These are phyloP conservation scores for Notodonta ziczac DNA, from an alignment of 2,888 invertebrate genomes.

Conservation along the genomic window DNA sequence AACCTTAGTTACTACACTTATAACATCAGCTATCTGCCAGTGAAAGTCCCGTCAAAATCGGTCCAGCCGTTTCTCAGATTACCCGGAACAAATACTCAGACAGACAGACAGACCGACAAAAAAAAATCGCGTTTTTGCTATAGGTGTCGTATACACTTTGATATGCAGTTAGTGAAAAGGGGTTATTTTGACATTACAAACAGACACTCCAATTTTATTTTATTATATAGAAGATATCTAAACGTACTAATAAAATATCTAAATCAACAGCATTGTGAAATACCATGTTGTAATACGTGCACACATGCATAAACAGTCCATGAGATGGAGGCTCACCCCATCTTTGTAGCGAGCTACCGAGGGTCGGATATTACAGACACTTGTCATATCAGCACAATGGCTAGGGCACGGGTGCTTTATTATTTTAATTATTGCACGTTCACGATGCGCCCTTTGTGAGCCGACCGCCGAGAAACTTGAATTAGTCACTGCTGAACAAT, in stretches of 20 bases:
- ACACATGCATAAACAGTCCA: conserved; percentile 13
- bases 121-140: too few species aligned
- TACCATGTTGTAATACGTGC: conserved; percentile 17
- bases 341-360: conserved; percentile 35
- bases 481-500: conserved; percentile 59
- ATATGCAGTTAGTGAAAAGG: too few species aligned
- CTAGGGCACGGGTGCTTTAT: conserved; percentile 73
- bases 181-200: too few species aligned
- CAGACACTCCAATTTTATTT: too few species aligned
- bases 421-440: conserved; percentile 83
- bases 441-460: conserved; percentile 73
- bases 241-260: neutral
- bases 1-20: too few species aligned
- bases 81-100: too few species aligned
- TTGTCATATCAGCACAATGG: conserved; percentile 81
- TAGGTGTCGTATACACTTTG: too few species aligned
- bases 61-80: too few species aligned
- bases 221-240: too few species aligned
- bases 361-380: conserved; percentile 76
- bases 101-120: too few species aligned
- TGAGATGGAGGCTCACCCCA: conserved; percentile 35
- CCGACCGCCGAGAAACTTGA: conserved; percentile 56
- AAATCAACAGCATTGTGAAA: conserved; percentile 3
- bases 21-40: too few species aligned
- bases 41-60: too few species aligned